Base-by-base conservation (phyloP, 2,113 vertebrate species). In the Clarias gariepinus region DNA sequence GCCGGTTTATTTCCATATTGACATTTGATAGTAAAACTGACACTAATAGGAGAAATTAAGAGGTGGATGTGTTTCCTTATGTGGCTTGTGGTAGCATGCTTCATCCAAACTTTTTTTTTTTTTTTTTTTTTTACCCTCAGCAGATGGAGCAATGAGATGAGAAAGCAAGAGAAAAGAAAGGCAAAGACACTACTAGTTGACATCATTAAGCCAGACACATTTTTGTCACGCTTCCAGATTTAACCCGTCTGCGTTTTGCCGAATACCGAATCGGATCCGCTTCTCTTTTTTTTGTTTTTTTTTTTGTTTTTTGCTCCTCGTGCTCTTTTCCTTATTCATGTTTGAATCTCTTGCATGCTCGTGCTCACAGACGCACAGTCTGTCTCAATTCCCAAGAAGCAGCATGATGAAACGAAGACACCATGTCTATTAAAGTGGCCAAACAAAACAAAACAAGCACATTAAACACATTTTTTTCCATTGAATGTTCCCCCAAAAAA, bases 171-270 rank as follows among this genome's bases (percentile, higher is more conserved):
- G 21, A 53, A 52, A 16, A 90, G 85, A 93, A 89, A 87, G 84
- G 87, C 82, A 87, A 87, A 89, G 87, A 92, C 89, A 90, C 90
- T 89, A 89, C 90, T 91, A 90, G 89, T 90, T 94, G 91, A 94
- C 92, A 94, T 95, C 94, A 94, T 94, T 94, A 94, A 92, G 91
- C 91, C 77, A 85, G 92, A 93, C 92, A 93, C 90, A 92, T 94
- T 94, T 94, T 94, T 95, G 93, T 94, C 93, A 94, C 86, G 89
- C 91, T 93, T 95, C 92, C 93, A 95, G 92, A 94, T 93, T 92
- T 90, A 90, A 83, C 69, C 90, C 81, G 89, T 94, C 93, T 93
- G 92, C 84, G 87, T 94, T 94, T 93, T 87, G 60, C 87, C 87
- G 87, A 94, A 92, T 92, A 91, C 84, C 78, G 86, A 89, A 89